Conservation (phyloP, 2,888 invertebrate genomes). For the Allophyes oxyacanthae region DNA sequence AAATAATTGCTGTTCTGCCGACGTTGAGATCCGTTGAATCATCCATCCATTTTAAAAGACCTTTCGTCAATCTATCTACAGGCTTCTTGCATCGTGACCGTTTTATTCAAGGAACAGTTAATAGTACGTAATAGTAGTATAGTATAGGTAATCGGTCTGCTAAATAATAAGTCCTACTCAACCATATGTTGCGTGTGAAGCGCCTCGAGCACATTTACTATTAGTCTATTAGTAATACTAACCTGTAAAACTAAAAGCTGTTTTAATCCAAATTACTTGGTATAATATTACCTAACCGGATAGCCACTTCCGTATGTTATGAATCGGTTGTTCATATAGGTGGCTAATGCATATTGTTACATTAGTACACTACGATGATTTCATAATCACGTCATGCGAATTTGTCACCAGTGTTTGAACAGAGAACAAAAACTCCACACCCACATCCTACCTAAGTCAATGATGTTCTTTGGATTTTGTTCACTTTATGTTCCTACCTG, state of each 20-base stretch:
- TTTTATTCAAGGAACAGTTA: too few relatives aligned
- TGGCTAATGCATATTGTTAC: too few relatives aligned
- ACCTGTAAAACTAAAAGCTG: not conserved
- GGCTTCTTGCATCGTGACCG: slow-evolving; percentile 26
- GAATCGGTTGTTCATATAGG: too few relatives aligned
- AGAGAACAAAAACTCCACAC: slow-evolving; percentile 21
- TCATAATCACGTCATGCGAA: slow-evolving; percentile 50
- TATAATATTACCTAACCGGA: slow-evolving; percentile 22
- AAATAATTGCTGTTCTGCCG: slow-evolving; percentile 61
- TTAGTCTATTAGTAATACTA: too few relatives aligned
- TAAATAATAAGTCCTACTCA: too few relatives aligned
- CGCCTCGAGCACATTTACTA: too few relatives aligned
- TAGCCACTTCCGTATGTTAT: slow-evolving; percentile 25
- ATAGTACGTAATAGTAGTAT: too few relatives aligned
- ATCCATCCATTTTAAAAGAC: slow-evolving; percentile 69
- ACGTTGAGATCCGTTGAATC: slow-evolving; percentile 68
- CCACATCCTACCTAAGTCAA: slow-evolving; percentile 1
- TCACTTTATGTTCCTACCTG: too few relatives aligned
- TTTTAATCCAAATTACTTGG: slow-evolving; percentile 31
- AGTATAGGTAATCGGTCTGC: too few relatives aligned
- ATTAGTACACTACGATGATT: slow-evolving; percentile 39
- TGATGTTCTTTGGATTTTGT: not conserved
- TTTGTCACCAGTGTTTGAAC: slow-evolving; percentile 51
- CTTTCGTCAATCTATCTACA: slow-evolving; percentile 72
- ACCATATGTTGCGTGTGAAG: too few relatives aligned